These are phyloP conservation scores for Epsilonema sp. DNA, from an alignment of 2,888 invertebrate species.

Conservation along the genomic window DNA sequence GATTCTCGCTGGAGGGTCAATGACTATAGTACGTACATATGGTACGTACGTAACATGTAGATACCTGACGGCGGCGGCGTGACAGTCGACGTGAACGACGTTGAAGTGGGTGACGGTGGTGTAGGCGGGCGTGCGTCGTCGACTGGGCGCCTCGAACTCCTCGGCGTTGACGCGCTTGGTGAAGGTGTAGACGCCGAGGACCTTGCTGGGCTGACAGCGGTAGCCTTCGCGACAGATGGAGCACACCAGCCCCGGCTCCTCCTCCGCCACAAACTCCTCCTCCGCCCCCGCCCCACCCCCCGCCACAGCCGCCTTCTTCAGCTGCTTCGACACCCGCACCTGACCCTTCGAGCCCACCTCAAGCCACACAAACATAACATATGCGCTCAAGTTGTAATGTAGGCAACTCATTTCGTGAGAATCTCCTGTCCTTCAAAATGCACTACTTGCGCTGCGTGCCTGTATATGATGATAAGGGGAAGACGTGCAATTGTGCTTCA, in stretches of 20 bases:
- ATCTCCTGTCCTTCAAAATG: too few species aligned
- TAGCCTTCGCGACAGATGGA: constrained; percentile 96
- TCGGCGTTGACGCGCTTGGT: constrained; percentile 84
- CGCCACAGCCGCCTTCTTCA: too few species aligned
- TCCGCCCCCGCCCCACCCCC: too few species aligned
- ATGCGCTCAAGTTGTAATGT: too few species aligned
- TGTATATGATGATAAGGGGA: too few species aligned
- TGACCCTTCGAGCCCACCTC: constrained; percentile 82
- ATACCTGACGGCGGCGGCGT: constrained; percentile 80
- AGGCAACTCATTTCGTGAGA: too few species aligned
- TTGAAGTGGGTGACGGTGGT: constrained; percentile 94
- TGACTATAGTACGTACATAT: too few species aligned
- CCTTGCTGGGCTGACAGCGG: constrained; percentile 47
- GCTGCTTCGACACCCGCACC: constrained; percentile 61
- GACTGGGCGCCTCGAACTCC: constrained; percentile 67
- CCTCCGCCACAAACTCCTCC: not conserved
- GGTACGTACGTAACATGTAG: too few species aligned
- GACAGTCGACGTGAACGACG: constrained; percentile 92
- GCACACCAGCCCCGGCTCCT: constrained; percentile 83
- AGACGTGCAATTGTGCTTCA: too few species aligned
- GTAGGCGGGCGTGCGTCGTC: constrained; percentile 52
- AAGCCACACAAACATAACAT: too few species aligned
- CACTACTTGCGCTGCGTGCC: too few species aligned
- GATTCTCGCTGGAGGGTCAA: too few species aligned
- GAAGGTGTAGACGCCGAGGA: constrained; percentile 85